Evolutionary conservation across 2,888 invertebrate species (phyloP).

Genomic region (Drosophila nigricruria): DNA sequence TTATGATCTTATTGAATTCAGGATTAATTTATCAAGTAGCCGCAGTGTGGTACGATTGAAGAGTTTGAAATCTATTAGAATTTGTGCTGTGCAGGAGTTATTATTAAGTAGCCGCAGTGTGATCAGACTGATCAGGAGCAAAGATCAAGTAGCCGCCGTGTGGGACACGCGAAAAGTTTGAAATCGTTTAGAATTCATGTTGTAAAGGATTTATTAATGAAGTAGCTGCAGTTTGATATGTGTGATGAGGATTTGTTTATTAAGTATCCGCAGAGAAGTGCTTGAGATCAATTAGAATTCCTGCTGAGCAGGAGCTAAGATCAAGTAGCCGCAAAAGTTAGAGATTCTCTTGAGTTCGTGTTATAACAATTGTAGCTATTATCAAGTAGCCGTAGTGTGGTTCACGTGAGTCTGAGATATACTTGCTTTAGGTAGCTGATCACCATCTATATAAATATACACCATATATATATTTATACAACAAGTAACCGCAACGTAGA

Average conservation of each 20-base stretch:
- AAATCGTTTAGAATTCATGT: not conserved
- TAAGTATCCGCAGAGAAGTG: not conserved
- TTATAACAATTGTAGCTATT: too few species aligned
- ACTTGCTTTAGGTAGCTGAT: too few species aligned
- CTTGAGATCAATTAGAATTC: not conserved
- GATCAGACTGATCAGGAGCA: not conserved
- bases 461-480: not conserved
- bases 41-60: not conserved
- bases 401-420: too few species aligned
- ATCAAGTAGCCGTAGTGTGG: too few species aligned
- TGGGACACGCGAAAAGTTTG: not conserved
- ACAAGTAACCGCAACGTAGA: not conserved
- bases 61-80: not conserved
- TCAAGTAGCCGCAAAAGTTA: not conserved
- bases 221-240: not conserved
- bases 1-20: not conserved
- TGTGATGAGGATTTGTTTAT: too few species aligned
- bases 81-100: not conserved
- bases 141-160: not conserved
- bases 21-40: not conserved
- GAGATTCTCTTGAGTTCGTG: too few species aligned
- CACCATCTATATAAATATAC: too few species aligned
- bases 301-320: not conserved
- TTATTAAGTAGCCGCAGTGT: not conserved
- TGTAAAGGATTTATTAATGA: not conserved